These are phyloP conservation scores for Diplodus sargus DNA, from an alignment of 2,797 vertebrate species.

Conservation along the genomic window DNA sequence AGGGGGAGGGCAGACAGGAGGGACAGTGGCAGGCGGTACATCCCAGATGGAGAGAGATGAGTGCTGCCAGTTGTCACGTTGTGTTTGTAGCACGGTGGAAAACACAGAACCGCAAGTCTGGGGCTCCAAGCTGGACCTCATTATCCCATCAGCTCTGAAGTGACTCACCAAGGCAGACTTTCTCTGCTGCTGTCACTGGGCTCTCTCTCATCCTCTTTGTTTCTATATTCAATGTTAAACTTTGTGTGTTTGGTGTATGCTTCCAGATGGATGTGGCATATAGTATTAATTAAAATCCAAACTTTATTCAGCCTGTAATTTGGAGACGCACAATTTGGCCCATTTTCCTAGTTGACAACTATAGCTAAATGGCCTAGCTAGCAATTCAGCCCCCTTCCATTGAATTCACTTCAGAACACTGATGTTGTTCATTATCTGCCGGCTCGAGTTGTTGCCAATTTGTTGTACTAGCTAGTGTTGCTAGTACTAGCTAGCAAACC, in stretches of 20 bases:
- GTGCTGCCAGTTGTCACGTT: slow-evolving; percentile 67
- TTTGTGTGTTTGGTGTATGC: background rate
- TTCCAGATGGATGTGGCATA: background rate
- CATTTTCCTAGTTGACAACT: background rate
- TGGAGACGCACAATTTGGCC: background rate
- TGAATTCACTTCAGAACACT: too few species aligned
- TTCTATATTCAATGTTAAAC: background rate
- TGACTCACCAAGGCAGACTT: slow-evolving; percentile 65
- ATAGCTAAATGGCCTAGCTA: background rate
- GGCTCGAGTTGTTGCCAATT: too few species aligned
- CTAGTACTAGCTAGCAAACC: too few species aligned
- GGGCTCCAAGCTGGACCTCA: slow-evolving; percentile 63
- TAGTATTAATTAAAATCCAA: background rate
- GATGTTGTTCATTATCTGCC: too few species aligned
- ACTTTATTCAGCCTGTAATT: background rate
- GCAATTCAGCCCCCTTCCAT: too few species aligned
- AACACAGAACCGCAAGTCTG: slow-evolving; percentile 63
- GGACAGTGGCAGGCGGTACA: slow-evolving; percentile 52
- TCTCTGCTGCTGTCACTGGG: slow-evolving; percentile 12
- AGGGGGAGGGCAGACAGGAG: slow-evolving; percentile 25
- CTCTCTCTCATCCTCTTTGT: slow-evolving; percentile 9
- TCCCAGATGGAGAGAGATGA: slow-evolving; percentile 60
- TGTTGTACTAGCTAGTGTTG: too few species aligned
- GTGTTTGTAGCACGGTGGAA: slow-evolving; percentile 60
- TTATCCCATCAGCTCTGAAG: slow-evolving; percentile 76